Evolutionary conservation across 2,888 invertebrate species (phyloP).

Genomic region (Pristionchus mayeri): DNA sequence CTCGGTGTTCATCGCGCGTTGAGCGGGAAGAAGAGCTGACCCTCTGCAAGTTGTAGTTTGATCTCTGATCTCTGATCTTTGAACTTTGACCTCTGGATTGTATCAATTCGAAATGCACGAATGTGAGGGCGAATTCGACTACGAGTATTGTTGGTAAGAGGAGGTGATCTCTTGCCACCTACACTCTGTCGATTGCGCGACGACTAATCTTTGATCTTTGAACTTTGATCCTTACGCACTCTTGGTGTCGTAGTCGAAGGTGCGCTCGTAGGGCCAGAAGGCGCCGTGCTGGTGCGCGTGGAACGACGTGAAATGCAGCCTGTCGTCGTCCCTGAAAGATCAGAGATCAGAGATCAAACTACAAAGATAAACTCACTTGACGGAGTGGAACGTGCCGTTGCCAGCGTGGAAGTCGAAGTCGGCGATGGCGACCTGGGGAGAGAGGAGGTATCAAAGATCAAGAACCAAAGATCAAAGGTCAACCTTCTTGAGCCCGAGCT

Average conservation of each 20-base stretch:
- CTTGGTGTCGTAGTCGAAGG: constrained; percentile 58
- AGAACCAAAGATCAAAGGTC: constrained; percentile 19
- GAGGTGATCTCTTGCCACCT: no score
- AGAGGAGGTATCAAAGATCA: neutral
- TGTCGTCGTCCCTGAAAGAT: constrained; percentile 43
- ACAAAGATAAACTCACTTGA: constrained; percentile 51
- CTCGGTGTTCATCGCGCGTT: constrained; percentile 90
- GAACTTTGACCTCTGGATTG: no score
- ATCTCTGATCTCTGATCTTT: neutral
- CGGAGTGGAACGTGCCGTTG: constrained; percentile 63
- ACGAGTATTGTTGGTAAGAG: no score
- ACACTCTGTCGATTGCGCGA: no score
- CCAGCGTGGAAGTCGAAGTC: constrained; percentile 67
- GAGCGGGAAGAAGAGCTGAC: constrained; percentile 95
- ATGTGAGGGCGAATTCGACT: no score
- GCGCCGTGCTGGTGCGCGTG: constrained; percentile 65
- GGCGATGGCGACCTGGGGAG: constrained; percentile 57
- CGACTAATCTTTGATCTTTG: no score
- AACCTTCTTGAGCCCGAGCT: constrained; percentile 58
- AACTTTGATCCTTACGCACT: no score
- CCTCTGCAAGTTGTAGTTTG: constrained; percentile 80
- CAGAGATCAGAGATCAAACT: constrained; percentile 31
- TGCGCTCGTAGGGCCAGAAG: constrained; percentile 65
- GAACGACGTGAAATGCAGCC: constrained; percentile 61
- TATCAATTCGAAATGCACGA: no score